phyloP scores from a whole-genome alignment of 1,140 invertebrate species.

The Ectropis grisescens region DNA sequence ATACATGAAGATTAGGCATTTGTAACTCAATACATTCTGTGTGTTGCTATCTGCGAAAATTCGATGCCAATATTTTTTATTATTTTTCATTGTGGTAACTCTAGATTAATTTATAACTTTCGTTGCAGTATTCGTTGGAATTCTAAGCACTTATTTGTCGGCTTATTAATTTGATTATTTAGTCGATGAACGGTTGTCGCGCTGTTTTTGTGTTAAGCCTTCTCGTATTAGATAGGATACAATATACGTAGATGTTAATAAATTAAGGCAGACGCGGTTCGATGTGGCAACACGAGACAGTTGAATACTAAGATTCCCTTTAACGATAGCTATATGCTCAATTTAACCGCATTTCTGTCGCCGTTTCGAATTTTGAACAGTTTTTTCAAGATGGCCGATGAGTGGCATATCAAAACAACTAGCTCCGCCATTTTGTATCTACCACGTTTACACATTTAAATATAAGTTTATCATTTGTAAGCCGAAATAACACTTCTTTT shows the following conservation, averaged over 20 bases:
- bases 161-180: slow-evolving; percentile 31
- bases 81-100: slow-evolving; percentile 30
- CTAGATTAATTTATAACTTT: slow-evolving; percentile 19
- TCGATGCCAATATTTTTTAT: slow-evolving; percentile 17
- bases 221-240: slow-evolving; percentile 55
- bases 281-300: slow-evolving; percentile 10
- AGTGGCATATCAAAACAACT: slow-evolving; percentile 20
- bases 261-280: slow-evolving; percentile 35
- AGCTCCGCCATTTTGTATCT: slow-evolving; percentile 21
- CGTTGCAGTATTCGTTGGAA: slow-evolving; percentile 39
- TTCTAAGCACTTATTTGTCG: slow-evolving; percentile 25
- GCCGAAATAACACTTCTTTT: not conserved
- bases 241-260: slow-evolving; percentile 57
- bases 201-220: slow-evolving; percentile 40
- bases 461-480: too few species aligned
- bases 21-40: slow-evolving; percentile 54
- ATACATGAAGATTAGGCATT: too few species aligned
- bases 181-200: slow-evolving; percentile 45
- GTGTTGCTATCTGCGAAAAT: slow-evolving; percentile 42
- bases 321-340: too few species aligned
- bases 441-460: too few species aligned
- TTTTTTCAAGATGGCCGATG: too few species aligned
- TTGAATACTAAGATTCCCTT: too few species aligned
- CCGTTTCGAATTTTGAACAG: too few species aligned
- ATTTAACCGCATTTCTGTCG: too few species aligned